These are phyloP conservation scores for Netelia virgata DNA, from an alignment of 2,888 invertebrate species.

Conservation along the genomic window DNA sequence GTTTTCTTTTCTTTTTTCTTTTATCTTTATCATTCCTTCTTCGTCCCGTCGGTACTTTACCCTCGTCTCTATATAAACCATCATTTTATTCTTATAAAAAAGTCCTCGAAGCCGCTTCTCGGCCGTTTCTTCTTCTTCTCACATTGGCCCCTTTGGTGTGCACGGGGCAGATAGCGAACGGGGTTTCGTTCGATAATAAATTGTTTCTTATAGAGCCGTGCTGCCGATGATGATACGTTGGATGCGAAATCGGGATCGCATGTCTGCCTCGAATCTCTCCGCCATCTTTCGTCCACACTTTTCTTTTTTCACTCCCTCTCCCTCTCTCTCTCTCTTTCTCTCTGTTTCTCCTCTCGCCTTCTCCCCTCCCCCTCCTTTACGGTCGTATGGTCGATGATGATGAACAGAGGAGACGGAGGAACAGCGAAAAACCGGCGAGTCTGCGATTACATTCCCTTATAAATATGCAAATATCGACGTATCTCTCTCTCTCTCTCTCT, in stretches of 20 bases:
- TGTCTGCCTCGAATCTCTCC: conserved; percentile 84
- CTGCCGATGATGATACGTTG: conserved; percentile 75
- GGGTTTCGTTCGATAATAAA: conserved; percentile 72
- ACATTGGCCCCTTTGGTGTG: conserved; percentile 65
- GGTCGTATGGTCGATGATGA: conserved; percentile 47
- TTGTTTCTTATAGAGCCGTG: conserved; percentile 73
- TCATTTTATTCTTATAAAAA: conserved; percentile 67
- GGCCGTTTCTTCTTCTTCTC: conserved; percentile 73
- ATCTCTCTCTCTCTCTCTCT: conserved; percentile 56
- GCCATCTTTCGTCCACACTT: conserved; percentile 82
- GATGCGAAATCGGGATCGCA: conserved; percentile 83
- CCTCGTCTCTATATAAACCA: conserved; percentile 63
- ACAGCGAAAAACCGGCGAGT: conserved; percentile 82
- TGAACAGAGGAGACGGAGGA: conserved; percentile 68
- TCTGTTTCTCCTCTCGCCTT: conserved; percentile 28
- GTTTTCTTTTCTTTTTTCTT: conserved; percentile 25
- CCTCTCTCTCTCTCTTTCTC: conserved; percentile 42
- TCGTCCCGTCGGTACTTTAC: conserved; percentile 22
- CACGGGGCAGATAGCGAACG: conserved; percentile 51
- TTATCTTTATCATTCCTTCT: conserved; percentile 39
- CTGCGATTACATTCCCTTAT: conserved; percentile 84
- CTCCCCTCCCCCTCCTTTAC: conserved; percentile 28
- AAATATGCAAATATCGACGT: conserved; percentile 84
- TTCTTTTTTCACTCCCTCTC: conserved; percentile 68
- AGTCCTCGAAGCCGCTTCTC: conserved; percentile 40